Percentiles rank a stretch among this genome's conserved stretches.
Conservation (phyloP, 2,113 vertebrate genomes). For the Collichthys lucidus region DNA sequence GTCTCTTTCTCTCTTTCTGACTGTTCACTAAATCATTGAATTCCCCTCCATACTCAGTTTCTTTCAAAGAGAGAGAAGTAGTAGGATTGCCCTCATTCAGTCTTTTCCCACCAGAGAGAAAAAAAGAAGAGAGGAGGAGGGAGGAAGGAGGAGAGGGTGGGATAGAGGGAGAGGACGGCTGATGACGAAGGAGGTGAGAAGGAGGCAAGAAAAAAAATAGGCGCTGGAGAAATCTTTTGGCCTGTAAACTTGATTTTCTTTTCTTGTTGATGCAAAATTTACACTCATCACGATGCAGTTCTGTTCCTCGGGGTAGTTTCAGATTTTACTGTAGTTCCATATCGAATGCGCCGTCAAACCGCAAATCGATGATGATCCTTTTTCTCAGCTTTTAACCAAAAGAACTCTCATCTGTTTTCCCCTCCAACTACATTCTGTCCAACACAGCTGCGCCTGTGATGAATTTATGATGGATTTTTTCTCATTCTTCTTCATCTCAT, state of each 20-base stretch:
- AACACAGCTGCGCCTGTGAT: constrained; percentile 7
- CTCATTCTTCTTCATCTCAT: constrained; percentile 51
- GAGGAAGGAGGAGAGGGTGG: not conserved
- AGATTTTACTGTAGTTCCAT: not conserved
- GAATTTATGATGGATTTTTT: constrained; percentile 35
- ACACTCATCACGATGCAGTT: not conserved
- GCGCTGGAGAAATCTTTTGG: not conserved
- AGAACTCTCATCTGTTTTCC: not conserved
- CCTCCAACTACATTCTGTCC: not conserved
- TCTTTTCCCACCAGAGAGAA: constrained; percentile 57
- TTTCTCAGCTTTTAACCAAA: constrained; percentile 18
- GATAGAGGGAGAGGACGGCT: not conserved
- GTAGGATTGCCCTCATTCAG: constrained; percentile 79
- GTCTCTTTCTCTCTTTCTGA: constrained; percentile 16
- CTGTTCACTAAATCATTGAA: constrained; percentile 53
- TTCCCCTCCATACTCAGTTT: constrained; percentile 47
- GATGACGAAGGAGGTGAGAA: constrained; percentile 2
- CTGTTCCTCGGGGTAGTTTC: constrained; percentile 6
- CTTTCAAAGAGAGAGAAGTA: constrained; percentile 41
- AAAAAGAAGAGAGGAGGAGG: not conserved
- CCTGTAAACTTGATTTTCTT: not conserved
- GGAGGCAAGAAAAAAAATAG: not conserved
- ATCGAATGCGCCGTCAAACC: not conserved
- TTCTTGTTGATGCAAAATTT: constrained; percentile 12
- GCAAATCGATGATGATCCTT: constrained; percentile 2